A percentile compares a stretch with the other conserved stretches of the same genome.
phyloP scores from a whole-genome alignment of 2,888 invertebrate species.

The Catocala sponsa region DNA sequence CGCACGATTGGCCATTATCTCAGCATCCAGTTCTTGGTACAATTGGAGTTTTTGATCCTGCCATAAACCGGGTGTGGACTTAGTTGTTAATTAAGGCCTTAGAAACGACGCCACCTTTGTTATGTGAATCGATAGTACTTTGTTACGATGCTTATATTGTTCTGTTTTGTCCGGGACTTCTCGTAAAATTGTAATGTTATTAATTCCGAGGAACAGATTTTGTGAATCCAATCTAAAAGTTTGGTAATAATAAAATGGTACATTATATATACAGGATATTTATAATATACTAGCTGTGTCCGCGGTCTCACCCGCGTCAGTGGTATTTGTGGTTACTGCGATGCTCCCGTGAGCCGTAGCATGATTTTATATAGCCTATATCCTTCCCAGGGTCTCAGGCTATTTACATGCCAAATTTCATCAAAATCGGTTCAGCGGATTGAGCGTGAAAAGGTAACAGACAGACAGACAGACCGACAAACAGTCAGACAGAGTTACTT shows the following conservation, averaged over 20 bases:
- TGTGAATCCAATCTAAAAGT: slow-evolving; percentile 40
- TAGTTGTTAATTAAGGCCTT: slow-evolving; percentile 61
- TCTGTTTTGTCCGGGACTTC: slow-evolving; percentile 21
- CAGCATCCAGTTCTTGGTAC: slow-evolving; percentile 50
- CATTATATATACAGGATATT: too few relatives aligned
- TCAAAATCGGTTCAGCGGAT: too few relatives aligned
- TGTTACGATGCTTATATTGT: slow-evolving; percentile 21
- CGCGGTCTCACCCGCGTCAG: too few relatives aligned
- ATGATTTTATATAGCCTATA: too few relatives aligned
- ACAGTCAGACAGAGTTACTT: too few relatives aligned
- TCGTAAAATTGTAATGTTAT: slow-evolving; percentile 18
- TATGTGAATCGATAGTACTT: slow-evolving; percentile 42
- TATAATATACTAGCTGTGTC: too few relatives aligned
- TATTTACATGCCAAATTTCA: too few relatives aligned
- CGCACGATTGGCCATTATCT: slow-evolving; percentile 48
- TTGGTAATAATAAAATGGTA: slow-evolving; percentile 14
- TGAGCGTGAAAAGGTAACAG: too few relatives aligned
- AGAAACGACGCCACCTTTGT: slow-evolving; percentile 46
- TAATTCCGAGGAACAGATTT: slow-evolving; percentile 13
- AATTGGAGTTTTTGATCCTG: slow-evolving; percentile 70
- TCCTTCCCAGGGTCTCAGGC: too few relatives aligned
- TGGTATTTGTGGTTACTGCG: too few relatives aligned
- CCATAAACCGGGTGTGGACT: slow-evolving; percentile 48
- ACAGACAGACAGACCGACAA: too few relatives aligned
- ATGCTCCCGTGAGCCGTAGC: too few relatives aligned